Conservation (phyloP, 1,140 invertebrate genomes). For the Solenopsis fugax region DNA sequence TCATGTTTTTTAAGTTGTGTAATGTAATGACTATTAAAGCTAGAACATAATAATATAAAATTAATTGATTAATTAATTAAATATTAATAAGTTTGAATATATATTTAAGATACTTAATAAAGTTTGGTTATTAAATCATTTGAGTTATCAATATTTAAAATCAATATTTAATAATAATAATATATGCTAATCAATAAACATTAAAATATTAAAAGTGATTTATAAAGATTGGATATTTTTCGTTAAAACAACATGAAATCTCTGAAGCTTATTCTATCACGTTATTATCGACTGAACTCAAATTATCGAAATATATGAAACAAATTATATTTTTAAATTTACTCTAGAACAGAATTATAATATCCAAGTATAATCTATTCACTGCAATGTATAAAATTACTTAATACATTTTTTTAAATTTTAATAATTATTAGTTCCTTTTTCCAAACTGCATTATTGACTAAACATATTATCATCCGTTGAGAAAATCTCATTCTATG, state of each 20-base stretch:
- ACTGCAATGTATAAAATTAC: neutral
- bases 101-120: neutral
- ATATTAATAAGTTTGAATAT: neutral
- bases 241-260: neutral
- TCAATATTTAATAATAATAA: slow-evolving; percentile 24
- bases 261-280: neutral
- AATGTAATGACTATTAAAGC: neutral
- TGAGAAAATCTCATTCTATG: neutral
- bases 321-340: neutral
- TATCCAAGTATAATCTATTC: neutral
- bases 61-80: neutral
- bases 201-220: neutral
- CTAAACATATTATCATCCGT: slow-evolving; percentile 27
- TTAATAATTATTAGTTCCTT: neutral
- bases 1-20: no score
- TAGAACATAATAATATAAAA: neutral
- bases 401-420: neutral
- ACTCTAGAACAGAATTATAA: neutral
- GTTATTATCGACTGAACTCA: slow-evolving; percentile 19
- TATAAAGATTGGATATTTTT: neutral
- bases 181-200: neutral
- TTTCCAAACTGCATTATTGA: slow-evolving; percentile 2
- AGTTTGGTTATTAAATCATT: neutral
- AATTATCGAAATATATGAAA: neutral
- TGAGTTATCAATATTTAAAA: neutral